A percentile compares a stretch with the other conserved stretches of the same genome.
phyloP scores from a whole-genome alignment of 1,140 invertebrate species.

The Leucophenga varia region DNA sequence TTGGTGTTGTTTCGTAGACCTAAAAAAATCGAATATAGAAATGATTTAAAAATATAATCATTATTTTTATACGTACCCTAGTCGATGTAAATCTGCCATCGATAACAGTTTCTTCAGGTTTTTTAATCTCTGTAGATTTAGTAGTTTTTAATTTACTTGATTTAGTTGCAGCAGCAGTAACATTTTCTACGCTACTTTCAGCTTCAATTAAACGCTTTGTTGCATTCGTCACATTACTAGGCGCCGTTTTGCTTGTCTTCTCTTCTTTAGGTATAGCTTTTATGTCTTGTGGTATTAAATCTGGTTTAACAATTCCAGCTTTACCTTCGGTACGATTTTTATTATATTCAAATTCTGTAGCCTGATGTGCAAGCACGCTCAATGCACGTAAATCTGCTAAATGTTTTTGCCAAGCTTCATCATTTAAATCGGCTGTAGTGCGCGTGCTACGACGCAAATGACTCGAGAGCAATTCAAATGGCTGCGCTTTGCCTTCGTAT shows the following conservation, averaged over 20 bases:
- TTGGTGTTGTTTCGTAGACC: too few relatives aligned
- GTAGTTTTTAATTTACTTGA: conserved; percentile 6
- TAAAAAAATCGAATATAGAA: too few relatives aligned
- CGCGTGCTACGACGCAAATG: conserved; percentile 46
- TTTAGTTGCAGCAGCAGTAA: not conserved
- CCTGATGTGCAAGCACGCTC: conserved; percentile 46
- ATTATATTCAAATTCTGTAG: conserved; percentile 45
- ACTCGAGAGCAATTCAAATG: conserved; percentile 42
- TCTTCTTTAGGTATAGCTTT: not conserved
- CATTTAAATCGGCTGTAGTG: conserved; percentile 17
- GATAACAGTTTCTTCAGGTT: not conserved
- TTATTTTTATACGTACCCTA: too few relatives aligned
- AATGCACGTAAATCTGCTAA: conserved; percentile 41
- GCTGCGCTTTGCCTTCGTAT: conserved; percentile 60
- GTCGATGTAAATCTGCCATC: too few relatives aligned
- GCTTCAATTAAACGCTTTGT: conserved; percentile 19
- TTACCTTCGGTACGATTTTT: conserved; percentile 43
- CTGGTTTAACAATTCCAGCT: conserved; percentile 28
- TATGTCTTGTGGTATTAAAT: conserved; percentile 25
- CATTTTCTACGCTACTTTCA: too few relatives aligned
- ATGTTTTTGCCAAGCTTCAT: conserved; percentile 46
- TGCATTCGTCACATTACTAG: not conserved
- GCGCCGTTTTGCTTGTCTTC: not conserved
- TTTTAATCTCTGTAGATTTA: conserved; percentile 21
- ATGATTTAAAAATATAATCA: too few relatives aligned